Conservation (phyloP, 92 coral and sea anemone genomes). For the Epizoanthus fatuus region DNA sequence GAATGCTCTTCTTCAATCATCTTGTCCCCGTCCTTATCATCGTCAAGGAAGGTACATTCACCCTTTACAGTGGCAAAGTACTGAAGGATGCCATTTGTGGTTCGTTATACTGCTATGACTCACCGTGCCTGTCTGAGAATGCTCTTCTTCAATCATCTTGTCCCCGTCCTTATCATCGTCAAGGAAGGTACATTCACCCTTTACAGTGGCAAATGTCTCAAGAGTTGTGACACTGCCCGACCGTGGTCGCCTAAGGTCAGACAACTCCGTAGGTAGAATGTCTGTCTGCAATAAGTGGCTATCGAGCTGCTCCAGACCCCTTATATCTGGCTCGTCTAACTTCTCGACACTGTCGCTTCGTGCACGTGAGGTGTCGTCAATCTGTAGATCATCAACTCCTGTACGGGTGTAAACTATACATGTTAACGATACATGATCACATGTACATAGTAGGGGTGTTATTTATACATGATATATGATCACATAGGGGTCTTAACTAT, state of each 20-base stretch:
- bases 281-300: not conserved
- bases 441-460: too few species aligned
- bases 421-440: too few species aligned
- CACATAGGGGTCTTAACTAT: too few species aligned
- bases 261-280: not conserved
- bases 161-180: not conserved
- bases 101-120: not conserved
- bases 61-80: not conserved
- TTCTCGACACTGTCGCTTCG: too few species aligned
- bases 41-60: not conserved
- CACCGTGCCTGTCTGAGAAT: constrained; percentile 89
- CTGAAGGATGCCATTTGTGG: not conserved
- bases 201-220: not conserved
- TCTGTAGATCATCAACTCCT: too few species aligned
- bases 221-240: not conserved
- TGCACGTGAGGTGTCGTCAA: too few species aligned
- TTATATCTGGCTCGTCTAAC: not conserved
- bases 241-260: not conserved
- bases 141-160: constrained; percentile 64
- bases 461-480: too few species aligned
- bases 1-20: constrained; percentile 71
- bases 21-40: constrained; percentile 18
- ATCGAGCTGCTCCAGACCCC: not conserved
- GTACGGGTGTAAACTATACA: too few species aligned
- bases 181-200: not conserved